Base-by-base conservation (phyloP, 2,113 vertebrate genomes). In the Nannobrachium achirus region DNA sequence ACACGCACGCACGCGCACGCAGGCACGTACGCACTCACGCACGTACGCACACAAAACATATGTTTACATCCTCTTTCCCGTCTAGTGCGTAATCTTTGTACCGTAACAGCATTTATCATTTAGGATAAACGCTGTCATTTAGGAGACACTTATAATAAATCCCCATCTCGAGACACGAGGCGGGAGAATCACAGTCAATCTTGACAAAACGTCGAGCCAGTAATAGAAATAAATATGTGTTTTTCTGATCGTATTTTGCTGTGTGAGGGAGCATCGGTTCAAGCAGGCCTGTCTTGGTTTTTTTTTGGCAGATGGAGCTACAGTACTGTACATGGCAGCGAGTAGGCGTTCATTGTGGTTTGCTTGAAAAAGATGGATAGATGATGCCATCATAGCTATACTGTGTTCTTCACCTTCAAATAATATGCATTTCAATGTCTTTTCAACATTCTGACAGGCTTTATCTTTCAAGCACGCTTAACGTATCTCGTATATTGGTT, bases 291-390 rank as follows among this genome's bases (percentile, higher is more conserved):
- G 52, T 63, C 69, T 65, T 46, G 18, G 16, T 56, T 69, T 45
- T 79, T 83, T 56, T 71, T 42, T 79, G 84, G 69, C 85, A 79
- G 81, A 81, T 82, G 67, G 79, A 71, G 72, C 75, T 52, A n/a
- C 69, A 76, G n/a, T n/a, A n/a, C n/a, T n/a, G n/a, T n/a, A 77
- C 46, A 49, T 83, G 85, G 86, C 82, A 78, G 46, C 50, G 62
- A 48, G 66, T 76, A 84, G 73, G 59, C 65, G 53, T 75, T 80
- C 69, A 64, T 79, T 84, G 88, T 87, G 76, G 64, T 82, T 83
- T 69, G 45, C 60, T 56, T 79, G 67, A 86, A 79, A 58, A 85
- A 87, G 88, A 92, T 81, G 80, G 84, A 90, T 89, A 71, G 65
- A 45, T 55, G 52, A 50, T 1, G 11, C 66, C 78, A 80, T 73